Conservation (phyloP, 2,113 vertebrate genomes). For the Semicossyphus pulcher region DNA sequence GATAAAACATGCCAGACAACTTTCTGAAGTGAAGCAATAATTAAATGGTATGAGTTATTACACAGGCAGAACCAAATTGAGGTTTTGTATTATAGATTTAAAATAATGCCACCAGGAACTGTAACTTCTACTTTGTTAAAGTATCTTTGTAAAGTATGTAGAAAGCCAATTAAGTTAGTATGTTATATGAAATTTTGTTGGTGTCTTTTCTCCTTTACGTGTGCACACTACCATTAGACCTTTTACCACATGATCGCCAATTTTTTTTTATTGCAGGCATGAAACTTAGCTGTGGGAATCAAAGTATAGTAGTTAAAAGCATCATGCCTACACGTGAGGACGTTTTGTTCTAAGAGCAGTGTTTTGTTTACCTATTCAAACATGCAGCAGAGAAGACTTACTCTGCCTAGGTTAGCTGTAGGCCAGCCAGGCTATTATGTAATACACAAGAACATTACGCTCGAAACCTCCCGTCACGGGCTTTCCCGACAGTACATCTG, state of each 20-base stretch:
- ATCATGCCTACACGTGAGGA: slow-evolving; percentile 44
- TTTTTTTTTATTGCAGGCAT: neutral
- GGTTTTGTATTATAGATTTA: neutral
- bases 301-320: neutral
- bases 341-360: slow-evolving; percentile 11
- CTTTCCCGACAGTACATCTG: slow-evolving; percentile 19
- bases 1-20: neutral
- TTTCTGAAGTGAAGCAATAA: neutral
- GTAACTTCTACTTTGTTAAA: neutral
- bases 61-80: neutral
- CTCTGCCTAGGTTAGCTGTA: slow-evolving; percentile 15
- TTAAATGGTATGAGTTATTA: neutral
- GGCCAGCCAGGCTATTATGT: slow-evolving; percentile 48
- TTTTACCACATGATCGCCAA: neutral
- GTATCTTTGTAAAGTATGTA: neutral
- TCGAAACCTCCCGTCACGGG: slow-evolving; percentile 36
- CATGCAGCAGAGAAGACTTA: neutral
- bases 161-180: too few relatives aligned
- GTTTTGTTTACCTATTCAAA: slow-evolving; percentile 49
- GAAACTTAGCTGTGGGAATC: too few relatives aligned
- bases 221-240: neutral
- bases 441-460: slow-evolving; percentile 36
- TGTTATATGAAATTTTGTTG: neutral
- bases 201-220: rapidly evolving
- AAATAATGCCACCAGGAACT: neutral